phyloP scores from a whole-genome alignment of 2,797 vertebrate species.

The Phataginus tetradactyla region DNA sequence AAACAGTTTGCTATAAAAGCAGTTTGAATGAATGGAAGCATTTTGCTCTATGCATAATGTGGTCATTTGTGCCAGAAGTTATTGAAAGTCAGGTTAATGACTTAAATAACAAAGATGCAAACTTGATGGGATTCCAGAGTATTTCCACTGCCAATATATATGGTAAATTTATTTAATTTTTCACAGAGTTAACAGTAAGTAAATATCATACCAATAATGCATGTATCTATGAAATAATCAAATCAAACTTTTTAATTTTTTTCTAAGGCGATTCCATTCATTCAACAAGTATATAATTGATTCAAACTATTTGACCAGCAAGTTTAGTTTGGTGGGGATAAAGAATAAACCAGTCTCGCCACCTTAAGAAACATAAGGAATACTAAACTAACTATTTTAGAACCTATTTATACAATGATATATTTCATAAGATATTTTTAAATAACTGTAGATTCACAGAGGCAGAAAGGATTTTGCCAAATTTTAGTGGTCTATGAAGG shows the following conservation, averaged over 20 bases:
- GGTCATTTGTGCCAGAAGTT: neutral
- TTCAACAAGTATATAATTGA: neutral
- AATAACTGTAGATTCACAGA: neutral
- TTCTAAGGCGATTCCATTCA: neutral
- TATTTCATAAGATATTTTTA: neutral
- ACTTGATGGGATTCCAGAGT: neutral
- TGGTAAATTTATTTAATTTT: neutral
- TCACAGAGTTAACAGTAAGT: neutral
- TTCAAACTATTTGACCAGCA: neutral
- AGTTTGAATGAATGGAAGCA: neutral
- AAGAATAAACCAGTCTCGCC: neutral
- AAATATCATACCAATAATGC: neutral
- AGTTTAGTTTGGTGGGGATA: neutral
- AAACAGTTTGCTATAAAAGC: constrained; percentile 2
- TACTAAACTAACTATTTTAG: neutral
- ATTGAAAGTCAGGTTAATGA: neutral
- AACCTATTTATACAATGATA: neutral
- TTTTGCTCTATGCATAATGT: neutral
- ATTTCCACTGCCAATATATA: neutral
- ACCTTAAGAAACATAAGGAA: neutral
- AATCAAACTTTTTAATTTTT: neutral
- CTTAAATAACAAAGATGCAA: neutral
- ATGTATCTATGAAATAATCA: neutral
- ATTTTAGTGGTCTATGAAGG: neutral
- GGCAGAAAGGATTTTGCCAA: neutral